Evolutionary conservation across 2,888 invertebrate genomes (phyloP).

Genomic region (Steinernema hermaphroditum): DNA sequence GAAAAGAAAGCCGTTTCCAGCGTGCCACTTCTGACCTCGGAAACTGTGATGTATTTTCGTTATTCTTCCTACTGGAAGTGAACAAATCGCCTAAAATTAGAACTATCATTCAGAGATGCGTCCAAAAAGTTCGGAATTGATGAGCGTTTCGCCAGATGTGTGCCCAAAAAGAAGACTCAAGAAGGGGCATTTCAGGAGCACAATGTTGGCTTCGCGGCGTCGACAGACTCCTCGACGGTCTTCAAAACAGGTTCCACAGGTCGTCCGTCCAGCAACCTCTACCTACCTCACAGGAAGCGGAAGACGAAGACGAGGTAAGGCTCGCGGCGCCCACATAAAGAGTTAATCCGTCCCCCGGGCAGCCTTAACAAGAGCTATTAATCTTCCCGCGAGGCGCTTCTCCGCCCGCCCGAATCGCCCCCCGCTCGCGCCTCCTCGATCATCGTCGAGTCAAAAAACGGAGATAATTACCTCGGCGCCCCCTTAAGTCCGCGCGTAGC

Average conservation of each 20-base stretch:
- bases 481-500: background rate
- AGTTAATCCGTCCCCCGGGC: background rate
- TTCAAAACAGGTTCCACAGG: slow-evolving; percentile 37
- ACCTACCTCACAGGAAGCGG: slow-evolving; percentile 45
- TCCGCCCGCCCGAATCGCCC: background rate
- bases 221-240: slow-evolving; percentile 5
- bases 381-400: slow-evolving; percentile 19
- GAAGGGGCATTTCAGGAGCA: background rate
- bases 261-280: slow-evolving; percentile 51
- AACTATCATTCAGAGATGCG: too few relatives aligned
- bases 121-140: too few relatives aligned
- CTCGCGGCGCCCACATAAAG: background rate
- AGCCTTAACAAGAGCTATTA: background rate
- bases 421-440: slow-evolving; percentile 11
- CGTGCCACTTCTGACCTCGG: too few relatives aligned
- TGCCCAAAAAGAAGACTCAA: too few relatives aligned
- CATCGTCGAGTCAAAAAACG: slow-evolving; percentile 12
- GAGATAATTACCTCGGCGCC: background rate
- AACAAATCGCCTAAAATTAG: too few relatives aligned
- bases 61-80: too few relatives aligned
- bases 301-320: slow-evolving; percentile 35
- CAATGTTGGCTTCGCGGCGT: background rate
- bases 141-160: too few relatives aligned
- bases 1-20: too few relatives aligned
- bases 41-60: too few relatives aligned